Evolutionary conservation across 2,888 invertebrate species (phyloP).

Genomic region (Acronicta alni): DNA sequence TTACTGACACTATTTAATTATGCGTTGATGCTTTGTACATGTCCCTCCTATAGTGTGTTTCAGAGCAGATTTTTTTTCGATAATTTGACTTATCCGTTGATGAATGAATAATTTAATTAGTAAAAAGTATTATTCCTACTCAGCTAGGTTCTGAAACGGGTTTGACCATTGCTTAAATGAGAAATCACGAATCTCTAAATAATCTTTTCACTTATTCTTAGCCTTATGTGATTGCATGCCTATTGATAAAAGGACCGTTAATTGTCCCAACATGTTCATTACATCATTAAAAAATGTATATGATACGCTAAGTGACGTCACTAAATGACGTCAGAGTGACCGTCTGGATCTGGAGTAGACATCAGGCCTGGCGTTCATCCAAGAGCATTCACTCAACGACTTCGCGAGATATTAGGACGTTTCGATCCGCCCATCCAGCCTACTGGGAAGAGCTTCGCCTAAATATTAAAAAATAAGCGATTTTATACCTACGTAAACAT

Average conservation of each 20-base stretch:
- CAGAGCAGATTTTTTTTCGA: too few species aligned
- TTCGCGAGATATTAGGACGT: conserved; percentile 81
- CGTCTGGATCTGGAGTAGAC: conserved; percentile 89
- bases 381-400: conserved; percentile 84
- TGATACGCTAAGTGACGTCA: conserved; percentile 71
- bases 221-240: not conserved
- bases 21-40: too few species aligned
- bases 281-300: conserved; percentile 48
- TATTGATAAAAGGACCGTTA: conserved; percentile 14
- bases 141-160: conserved; percentile 1
- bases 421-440: conserved; percentile 62
- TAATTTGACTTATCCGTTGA: too few species aligned
- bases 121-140: too few species aligned
- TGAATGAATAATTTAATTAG: too few species aligned
- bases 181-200: not conserved
- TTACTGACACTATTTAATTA: too few species aligned
- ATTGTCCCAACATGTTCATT: conserved; percentile 28
- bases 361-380: conserved; percentile 80
- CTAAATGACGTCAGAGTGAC: conserved; percentile 76
- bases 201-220: not conserved
- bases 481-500: not conserved
- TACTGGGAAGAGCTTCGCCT: conserved; percentile 44
- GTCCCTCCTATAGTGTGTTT: too few species aligned
- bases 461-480: conserved; percentile 35
- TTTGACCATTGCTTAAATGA: too few species aligned